Evolutionary conservation across 2,888 invertebrate genomes (phyloP).

Genomic region (Pachydiplax longipennis): DNA sequence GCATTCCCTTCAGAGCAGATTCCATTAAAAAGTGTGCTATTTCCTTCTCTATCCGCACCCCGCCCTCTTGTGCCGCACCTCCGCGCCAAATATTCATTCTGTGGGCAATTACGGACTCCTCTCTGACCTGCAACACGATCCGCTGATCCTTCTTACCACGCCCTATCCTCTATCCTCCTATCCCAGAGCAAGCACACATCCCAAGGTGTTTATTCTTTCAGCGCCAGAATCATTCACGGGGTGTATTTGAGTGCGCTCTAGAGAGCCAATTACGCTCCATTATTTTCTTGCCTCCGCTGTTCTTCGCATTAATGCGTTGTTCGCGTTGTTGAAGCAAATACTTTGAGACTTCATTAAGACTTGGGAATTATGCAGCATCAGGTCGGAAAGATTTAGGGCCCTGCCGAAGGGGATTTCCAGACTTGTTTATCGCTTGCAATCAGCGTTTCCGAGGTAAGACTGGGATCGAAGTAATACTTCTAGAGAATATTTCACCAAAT

Average conservation of each 20-base stretch:
- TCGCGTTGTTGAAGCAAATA: neutral
- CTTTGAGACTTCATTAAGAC: neutral
- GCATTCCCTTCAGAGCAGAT: neutral
- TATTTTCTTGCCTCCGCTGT: constrained; percentile 12
- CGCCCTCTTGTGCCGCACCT: neutral
- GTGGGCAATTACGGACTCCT: neutral
- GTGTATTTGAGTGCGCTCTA: neutral
- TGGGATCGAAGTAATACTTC: too few species aligned
- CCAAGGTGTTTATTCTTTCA: neutral
- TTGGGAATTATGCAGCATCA: neutral
- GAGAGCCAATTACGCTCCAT: constrained; percentile 11
- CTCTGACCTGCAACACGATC: neutral
- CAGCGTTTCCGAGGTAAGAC: too few species aligned
- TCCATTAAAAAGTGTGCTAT: neutral
- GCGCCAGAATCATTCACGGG: neutral
- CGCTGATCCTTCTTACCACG: neutral
- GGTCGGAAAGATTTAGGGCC: neutral
- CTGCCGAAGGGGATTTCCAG: too few species aligned
- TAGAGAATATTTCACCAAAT: too few species aligned
- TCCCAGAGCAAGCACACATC: neutral
- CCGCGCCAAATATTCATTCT: neutral
- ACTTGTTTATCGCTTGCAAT: too few species aligned
- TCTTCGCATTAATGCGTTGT: neutral
- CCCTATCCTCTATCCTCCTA: neutral
- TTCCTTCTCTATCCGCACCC: neutral